phyloP scores from a whole-genome alignment of 1,140 invertebrate species.

The Drosophila watanabei region DNA sequence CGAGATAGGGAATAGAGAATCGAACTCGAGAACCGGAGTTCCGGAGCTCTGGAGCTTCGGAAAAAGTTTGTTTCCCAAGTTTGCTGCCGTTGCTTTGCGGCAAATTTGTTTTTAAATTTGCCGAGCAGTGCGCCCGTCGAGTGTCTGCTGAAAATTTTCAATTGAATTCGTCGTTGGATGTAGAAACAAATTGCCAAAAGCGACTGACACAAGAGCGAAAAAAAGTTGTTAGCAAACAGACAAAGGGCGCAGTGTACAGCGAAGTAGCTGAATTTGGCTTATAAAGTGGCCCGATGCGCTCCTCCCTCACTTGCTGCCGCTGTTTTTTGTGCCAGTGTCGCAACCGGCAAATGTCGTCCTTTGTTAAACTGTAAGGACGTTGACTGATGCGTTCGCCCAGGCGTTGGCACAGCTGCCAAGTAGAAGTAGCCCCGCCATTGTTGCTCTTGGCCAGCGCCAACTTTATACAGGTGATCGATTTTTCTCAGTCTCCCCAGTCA shows the following conservation, averaged over 20 bases:
- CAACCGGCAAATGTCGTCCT: constrained; percentile 69
- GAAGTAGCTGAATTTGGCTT: constrained; percentile 67
- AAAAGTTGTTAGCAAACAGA: constrained; percentile 69
- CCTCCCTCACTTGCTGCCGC: constrained; percentile 2
- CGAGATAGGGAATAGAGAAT: constrained; percentile 53
- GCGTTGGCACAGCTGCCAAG: constrained; percentile 78
- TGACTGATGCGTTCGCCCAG: constrained; percentile 75
- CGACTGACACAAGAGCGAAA: constrained; percentile 26
- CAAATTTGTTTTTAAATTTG: constrained; percentile 83
- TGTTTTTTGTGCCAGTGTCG: constrained; percentile 31
- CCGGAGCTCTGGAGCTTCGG: neutral
- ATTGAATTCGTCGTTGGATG: constrained; percentile 79
- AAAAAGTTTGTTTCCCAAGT: constrained; percentile 58
- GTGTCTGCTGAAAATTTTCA: constrained; percentile 72
- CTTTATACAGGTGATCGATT: constrained; percentile 79
- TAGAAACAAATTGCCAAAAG: constrained; percentile 76
- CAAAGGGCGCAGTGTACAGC: constrained; percentile 61
- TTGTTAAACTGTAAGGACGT: constrained; percentile 77
- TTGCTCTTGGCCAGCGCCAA: constrained; percentile 33
- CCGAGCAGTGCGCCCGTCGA: constrained; percentile 36
- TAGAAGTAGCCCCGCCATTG: constrained; percentile 65
- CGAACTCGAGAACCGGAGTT: constrained; percentile 53
- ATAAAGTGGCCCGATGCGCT: constrained; percentile 68
- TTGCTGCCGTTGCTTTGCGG: constrained; percentile 69
- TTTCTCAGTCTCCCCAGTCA: constrained; percentile 39